Conservation (phyloP, 2,113 vertebrate genomes). For the Tetrax tetrax region DNA sequence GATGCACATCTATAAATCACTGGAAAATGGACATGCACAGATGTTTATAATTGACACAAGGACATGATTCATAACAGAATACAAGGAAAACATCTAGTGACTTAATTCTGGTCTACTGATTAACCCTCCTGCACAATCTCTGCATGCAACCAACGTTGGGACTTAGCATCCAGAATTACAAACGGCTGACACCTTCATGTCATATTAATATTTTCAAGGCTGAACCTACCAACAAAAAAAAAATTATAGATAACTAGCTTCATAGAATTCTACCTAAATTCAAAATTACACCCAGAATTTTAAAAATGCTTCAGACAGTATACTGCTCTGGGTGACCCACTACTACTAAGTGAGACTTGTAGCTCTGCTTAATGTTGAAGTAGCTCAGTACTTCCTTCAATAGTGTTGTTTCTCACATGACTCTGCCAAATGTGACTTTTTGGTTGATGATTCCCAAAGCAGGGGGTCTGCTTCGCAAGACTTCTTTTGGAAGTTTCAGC, state of each 20-base stretch:
- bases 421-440: slow-evolving; percentile 19
- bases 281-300: not conserved
- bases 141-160: not conserved
- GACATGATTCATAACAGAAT: slow-evolving; percentile 36
- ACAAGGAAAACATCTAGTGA: not conserved
- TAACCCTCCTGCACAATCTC: not conserved
- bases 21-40: slow-evolving; percentile 36
- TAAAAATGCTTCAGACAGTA: not conserved
- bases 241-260: not conserved
- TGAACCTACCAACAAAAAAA: not conserved
- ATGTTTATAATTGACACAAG: slow-evolving; percentile 54
- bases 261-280: not conserved
- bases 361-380: not conserved
- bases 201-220: not conserved
- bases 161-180: not conserved
- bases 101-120: slow-evolving; percentile 33
- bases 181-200: not conserved
- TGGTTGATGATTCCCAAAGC: not conserved
- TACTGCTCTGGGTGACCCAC: not conserved
- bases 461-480: not conserved
- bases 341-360: not conserved
- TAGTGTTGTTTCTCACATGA: not conserved
- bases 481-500: not conserved
- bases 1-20: slow-evolving; percentile 40
- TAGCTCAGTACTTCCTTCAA: not conserved